Base-by-base conservation (phyloP, 2,888 invertebrate genomes). In the Gerosis bhagava region DNA sequence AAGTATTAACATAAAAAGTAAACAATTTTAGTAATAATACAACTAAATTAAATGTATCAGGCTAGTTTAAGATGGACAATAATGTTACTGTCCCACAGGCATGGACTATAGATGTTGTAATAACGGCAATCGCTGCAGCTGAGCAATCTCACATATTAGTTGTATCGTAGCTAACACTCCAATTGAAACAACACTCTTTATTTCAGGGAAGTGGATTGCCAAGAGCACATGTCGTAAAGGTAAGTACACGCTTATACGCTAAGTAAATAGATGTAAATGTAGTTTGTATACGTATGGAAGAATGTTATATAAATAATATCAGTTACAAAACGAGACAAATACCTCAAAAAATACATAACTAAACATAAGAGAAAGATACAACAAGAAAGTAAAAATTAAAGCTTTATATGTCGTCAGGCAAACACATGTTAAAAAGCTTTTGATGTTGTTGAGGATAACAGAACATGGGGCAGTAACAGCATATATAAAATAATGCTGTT, bases 191-290 rank as follows among this genome's bases (percentile, higher is more conserved):
- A 55, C 57, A 63, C 63, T 82, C 59, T 83, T 81, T 62, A 73
- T 88, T 88, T 77, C 87, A 88, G 87, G 87, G 83, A 70, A 82
- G 78, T 79, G 86, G 86, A 54, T 62, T 83, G 61, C 60, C 70
- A 59, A 84, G 74, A 66, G 59, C 82, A 42, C 86, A 83, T 63
- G 73, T 83, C 58, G 78, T 87, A 3, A 87, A 87, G 84, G 86
- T 87, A 72, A 84, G 83, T 51, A 60, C 65, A 70, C 69, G 79
- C 81, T 82, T 80, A 49, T 48, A 72, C 65, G 76, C 77, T 35
- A 43, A 54, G 24, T 50, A 31, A 6, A 32, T 32, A 35, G 21
- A 19, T 22, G 13, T 13, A 34, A 15, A 11, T 34, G 26, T 35
- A 8, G 32, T 35, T 10, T 7, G 11, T 11, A 15, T n/a, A n/a